Percentiles rank a stretch among this genome's conserved stretches.
These are phyloP conservation scores for Agrochola lota DNA, from an alignment of 2,888 invertebrate genomes.

Conservation along the genomic window DNA sequence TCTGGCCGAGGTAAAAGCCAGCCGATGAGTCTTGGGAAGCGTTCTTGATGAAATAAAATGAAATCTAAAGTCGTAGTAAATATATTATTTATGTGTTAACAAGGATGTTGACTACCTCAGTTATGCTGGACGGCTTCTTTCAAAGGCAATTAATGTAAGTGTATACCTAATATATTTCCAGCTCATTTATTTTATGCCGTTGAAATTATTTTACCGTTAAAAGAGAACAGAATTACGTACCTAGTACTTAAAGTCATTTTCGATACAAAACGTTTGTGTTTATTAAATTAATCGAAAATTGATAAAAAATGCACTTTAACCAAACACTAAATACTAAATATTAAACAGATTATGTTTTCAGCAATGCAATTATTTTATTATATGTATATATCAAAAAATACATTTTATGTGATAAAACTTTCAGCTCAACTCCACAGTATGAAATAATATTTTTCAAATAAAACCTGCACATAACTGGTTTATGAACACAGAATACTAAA, in stretches of 20 bases:
- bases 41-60: not conserved
- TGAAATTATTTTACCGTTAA: not conserved
- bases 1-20: not conserved
- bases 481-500: constrained; percentile 51
- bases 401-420: not conserved
- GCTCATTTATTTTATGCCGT: not conserved
- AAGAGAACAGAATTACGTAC: not conserved
- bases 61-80: not conserved
- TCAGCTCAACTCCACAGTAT: not conserved
- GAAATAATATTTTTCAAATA: constrained; percentile 20
- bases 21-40: not conserved
- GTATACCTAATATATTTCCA: not conserved
- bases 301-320: not conserved
- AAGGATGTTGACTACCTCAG: not conserved
- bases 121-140: not conserved
- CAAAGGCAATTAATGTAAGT: not conserved
- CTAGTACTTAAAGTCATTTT: not conserved
- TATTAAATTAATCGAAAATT: not conserved
- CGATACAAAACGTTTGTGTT: not conserved
- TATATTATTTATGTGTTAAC: not conserved
- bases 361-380: not conserved
- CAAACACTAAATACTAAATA: not conserved
- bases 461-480: constrained; percentile 27
- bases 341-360: constrained; percentile 3
- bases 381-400: not conserved